Base-by-base conservation (phyloP, 64 coral and sea anemone species). In the Pachyseris speciosa region DNA sequence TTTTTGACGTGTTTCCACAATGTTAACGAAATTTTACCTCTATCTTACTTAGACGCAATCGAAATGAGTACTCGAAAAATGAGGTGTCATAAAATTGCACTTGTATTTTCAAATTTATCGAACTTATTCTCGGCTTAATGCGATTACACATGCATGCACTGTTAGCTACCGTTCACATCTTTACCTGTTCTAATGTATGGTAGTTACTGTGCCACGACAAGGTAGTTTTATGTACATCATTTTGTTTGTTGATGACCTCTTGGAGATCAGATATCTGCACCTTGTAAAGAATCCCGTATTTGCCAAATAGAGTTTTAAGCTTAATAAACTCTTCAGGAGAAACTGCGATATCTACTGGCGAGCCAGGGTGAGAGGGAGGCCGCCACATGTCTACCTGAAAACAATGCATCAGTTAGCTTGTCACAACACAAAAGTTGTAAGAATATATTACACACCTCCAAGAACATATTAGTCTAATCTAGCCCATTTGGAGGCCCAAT, bases 331-430 rank as follows among this genome's bases (percentile, higher is more conserved):
- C 47, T 11, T 34, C 13, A 51, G 45, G 27, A 0, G 74, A 52
- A 17, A 78, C 74, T 10, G 11, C 12, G 26, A 78, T 78, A n/a
- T 78, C 74, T 33, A 78, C 74, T 31, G 74, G 3, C 15, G 2
- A 25, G 15, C 29, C 47, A 28, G 47, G 74, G 4, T 47, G 45
- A 7, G 45, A 52, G 32, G 74, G 74, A 78, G 12, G 74, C 27
- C 30, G 74, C 74, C 74, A 78, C 47, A 78, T 52, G 15, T 78
- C 74, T 19, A 33, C 48, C 74, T 78, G 30, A 9, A 22, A 78
- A 16, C 31, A 78, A 8, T 10, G 17, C 8, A 16, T 69, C 19
- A 1, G 7, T 28, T 5, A 32, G 7, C 7, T 5, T 28, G n/a
- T n/a, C 26, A 65, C 10, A 5, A 65, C 61, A 9, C 43, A 45